phyloP scores from a whole-genome alignment of 2,888 invertebrate genomes.

The Clepsis dumicolana region DNA sequence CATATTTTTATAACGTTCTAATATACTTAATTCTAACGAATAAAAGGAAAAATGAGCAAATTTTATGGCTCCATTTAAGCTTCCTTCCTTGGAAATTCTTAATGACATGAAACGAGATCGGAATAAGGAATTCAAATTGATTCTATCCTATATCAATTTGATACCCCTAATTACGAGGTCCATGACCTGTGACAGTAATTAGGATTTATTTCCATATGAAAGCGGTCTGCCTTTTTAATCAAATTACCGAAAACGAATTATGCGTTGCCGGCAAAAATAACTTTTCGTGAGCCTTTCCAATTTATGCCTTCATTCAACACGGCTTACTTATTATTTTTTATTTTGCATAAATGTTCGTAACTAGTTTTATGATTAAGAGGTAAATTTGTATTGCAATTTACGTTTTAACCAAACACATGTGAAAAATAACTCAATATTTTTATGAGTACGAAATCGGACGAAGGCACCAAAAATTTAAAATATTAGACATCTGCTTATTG shows the following conservation, averaged over 20 bases:
- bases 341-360: not conserved
- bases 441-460: too few species aligned
- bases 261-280: not conserved
- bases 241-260: not conserved
- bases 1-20: not conserved
- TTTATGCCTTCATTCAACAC: not conserved
- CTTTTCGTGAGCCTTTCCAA: not conserved
- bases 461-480: too few species aligned
- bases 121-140: conserved; percentile 31
- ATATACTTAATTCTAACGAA: not conserved
- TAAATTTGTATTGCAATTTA: too few species aligned
- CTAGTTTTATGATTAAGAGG: too few species aligned
- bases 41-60: conserved; percentile 6
- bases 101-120: conserved; percentile 25
- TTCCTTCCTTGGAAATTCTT: conserved; percentile 30
- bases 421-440: too few species aligned
- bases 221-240: not conserved
- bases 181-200: conserved; percentile 46
- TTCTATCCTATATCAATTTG: conserved; percentile 36
- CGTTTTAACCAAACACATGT: too few species aligned
- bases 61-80: conserved; percentile 12
- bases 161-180: conserved; percentile 55
- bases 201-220: conserved; percentile 25
- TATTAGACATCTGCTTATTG: too few species aligned
- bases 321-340: not conserved